Evolutionary conservation across 64 coral and sea anemone genomes (phyloP).

Genomic region (Hydrozoanthus tunicans): DNA sequence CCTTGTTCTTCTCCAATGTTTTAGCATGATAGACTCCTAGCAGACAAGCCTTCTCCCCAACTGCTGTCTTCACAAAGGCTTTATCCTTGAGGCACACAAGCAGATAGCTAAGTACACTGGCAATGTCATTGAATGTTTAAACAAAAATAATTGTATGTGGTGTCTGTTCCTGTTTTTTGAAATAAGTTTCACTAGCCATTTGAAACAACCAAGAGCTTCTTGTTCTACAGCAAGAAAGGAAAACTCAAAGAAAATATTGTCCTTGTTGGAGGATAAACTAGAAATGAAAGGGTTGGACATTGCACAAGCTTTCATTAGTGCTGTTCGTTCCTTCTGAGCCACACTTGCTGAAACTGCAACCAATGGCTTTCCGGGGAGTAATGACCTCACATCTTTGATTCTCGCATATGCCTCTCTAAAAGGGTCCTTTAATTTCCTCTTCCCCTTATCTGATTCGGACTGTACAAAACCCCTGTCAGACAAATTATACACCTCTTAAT

Average conservation of each 20-base stretch:
- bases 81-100: too few relatives aligned
- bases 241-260: slow-evolving; percentile 11
- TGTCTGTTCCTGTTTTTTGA: too few relatives aligned
- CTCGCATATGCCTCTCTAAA: slow-evolving; percentile 46
- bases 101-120: too few relatives aligned
- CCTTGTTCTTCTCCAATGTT: too few relatives aligned
- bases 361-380: slow-evolving; percentile 14
- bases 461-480: slow-evolving; percentile 21
- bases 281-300: not conserved
- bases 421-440: slow-evolving; percentile 19
- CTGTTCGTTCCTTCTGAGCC: slow-evolving; percentile 14
- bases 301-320: slow-evolving; percentile 19
- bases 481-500: slow-evolving; percentile 24
- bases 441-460: slow-evolving; percentile 21
- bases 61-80: too few relatives aligned
- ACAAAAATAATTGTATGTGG: too few relatives aligned
- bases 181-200: too few relatives aligned
- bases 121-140: too few relatives aligned
- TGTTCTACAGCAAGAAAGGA: too few relatives aligned
- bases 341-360: slow-evolving; percentile 52
- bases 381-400: slow-evolving; percentile 22
- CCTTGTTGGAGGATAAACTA: slow-evolving; percentile 31
- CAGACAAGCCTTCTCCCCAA: too few relatives aligned
- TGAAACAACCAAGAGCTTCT: too few relatives aligned
- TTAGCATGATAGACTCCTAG: too few relatives aligned